Base-by-base conservation (phyloP, 2,113 vertebrate species). In the Paratilapia polleni region DNA sequence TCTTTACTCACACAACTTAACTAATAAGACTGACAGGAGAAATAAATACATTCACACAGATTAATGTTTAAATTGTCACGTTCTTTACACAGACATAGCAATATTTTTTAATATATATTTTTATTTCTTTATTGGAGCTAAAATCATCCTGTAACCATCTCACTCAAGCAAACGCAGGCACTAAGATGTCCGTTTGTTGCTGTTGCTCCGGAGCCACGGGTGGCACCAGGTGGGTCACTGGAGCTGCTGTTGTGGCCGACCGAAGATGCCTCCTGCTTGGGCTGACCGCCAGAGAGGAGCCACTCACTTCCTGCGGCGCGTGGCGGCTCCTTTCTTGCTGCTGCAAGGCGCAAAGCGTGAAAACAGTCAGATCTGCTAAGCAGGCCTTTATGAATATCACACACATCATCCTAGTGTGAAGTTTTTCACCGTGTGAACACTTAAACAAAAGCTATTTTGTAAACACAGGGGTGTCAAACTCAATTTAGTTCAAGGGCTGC, bases 301-400 rank as follows among this genome's bases (percentile, higher is more conserved):
- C 64, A 84, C 93, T 96, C 96, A 99, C 96, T 99, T 99, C 96
- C 98, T 98, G 96, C 98, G 98, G 73, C 96, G 98, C 0, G 97
- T 95, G 49, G 97, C 97, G 12, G 96, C 96, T 88, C 96, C 96
- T 95, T 99, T 99, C 97, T 98, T 99, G 97, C 98, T 99, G 95
- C 97, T 99, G 87, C 92, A 96, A 85, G 64, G 15, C 84, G 82
- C 76, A 86, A 84, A 70, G 63, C 4, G 63, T 81, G 68, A 70
- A 52, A 13, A 52, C 17, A 52, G 57, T 94, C 70, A 90, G 61
- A 80, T 31, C 66, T 83, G 58, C 1, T 52, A 36, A 36, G 9
- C 2, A n/a, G 28, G 2, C 3, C 26, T 74, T 76, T 49, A 19
- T 43, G 8, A 78, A 38, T n/a, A 31, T 22, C 14, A 58, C 3